Conservation (phyloP, 2,888 invertebrate genomes). For the Marasmarcha lunaedactyla region DNA sequence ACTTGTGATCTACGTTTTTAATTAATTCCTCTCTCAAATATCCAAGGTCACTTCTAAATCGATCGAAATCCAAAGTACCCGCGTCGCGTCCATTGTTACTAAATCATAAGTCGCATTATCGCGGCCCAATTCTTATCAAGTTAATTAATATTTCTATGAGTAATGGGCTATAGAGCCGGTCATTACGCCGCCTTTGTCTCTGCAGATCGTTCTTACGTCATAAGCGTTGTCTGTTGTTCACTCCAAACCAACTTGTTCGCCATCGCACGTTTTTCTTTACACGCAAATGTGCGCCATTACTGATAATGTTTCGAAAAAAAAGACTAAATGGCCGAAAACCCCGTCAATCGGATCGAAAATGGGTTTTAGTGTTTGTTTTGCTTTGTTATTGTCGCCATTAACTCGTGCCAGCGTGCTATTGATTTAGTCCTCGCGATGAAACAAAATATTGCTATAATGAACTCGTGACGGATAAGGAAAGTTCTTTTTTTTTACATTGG, state of each 20-base stretch:
- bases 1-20: too few relatives aligned
- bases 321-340: neutral
- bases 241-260: neutral
- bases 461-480: too few relatives aligned
- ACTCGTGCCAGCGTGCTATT: neutral
- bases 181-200: neutral
- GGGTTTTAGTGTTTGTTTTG: neutral
- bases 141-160: neutral
- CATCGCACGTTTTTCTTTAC: neutral
- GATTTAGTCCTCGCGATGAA: neutral
- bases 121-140: neutral
- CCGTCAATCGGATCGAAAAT: neutral
- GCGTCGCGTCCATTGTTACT: too few relatives aligned
- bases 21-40: too few relatives aligned
- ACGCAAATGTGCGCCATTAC: constrained; percentile 1
- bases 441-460: too few relatives aligned
- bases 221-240: neutral
- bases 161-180: neutral
- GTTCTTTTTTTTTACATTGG: too few relatives aligned
- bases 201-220: neutral
- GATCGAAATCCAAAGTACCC: too few relatives aligned
- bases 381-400: neutral
- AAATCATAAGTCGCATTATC: neutral
- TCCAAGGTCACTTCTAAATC: too few relatives aligned
- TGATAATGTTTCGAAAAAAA: neutral